Conservation (phyloP, 2,888 invertebrate species). For the Sussaba pulchella region DNA sequence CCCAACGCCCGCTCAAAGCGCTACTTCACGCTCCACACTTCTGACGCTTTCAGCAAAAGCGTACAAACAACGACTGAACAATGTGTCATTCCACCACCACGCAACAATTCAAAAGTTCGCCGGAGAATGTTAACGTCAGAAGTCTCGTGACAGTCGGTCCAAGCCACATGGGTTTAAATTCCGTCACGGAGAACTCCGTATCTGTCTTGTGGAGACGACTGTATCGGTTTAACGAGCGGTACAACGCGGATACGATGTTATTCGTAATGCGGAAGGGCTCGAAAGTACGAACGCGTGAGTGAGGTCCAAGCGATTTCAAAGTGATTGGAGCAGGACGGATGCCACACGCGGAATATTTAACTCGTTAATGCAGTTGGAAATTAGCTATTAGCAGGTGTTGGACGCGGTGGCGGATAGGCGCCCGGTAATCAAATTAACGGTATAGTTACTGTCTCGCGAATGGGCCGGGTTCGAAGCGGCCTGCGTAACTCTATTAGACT, state of each 20-base stretch:
- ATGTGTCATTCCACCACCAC: too few species aligned
- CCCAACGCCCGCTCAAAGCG: too few species aligned
- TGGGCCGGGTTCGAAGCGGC: constrained; percentile 66
- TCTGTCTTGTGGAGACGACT: too few species aligned
- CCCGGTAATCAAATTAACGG: constrained; percentile 77
- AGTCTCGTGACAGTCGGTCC: too few species aligned
- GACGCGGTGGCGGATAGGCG: constrained; percentile 74
- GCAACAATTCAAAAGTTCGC: too few species aligned
- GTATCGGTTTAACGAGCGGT: neutral
- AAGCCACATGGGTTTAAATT: too few species aligned
- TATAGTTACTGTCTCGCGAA: constrained; percentile 76
- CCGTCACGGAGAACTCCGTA: too few species aligned
- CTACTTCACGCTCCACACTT: too few species aligned
- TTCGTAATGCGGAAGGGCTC: neutral
- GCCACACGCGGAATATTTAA: constrained; percentile 75
- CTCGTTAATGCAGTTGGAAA: constrained; percentile 79
- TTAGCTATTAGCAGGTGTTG: constrained; percentile 80
- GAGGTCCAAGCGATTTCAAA: constrained; percentile 68
- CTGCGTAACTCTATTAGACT: constrained; percentile 75
- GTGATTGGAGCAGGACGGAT: constrained; percentile 72
- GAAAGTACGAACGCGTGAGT: constrained; percentile 9
- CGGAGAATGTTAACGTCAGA: too few species aligned
- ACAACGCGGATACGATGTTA: neutral
- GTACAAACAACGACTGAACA: too few species aligned
- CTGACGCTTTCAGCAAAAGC: too few species aligned